phyloP scores from a whole-genome alignment of 1,140 invertebrate species.

The Aethina tumida region DNA sequence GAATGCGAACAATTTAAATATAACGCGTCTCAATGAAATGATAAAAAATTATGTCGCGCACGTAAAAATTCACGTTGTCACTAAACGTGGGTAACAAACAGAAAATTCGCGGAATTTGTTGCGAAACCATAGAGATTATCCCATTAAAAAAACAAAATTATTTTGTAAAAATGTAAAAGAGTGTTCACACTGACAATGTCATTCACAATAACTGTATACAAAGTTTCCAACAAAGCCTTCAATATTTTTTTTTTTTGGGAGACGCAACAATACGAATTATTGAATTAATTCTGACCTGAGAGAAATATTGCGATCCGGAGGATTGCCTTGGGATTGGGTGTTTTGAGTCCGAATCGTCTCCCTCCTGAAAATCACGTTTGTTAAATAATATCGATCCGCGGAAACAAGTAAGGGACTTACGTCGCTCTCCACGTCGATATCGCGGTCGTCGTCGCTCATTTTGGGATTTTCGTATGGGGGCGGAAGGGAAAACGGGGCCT shows the following conservation, averaged over 20 bases:
- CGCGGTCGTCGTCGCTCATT: conserved; percentile 85
- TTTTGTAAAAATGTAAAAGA: too few species aligned
- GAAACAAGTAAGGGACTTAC: conserved; percentile 45
- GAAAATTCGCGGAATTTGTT: too few species aligned
- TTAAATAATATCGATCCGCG: conserved; percentile 12
- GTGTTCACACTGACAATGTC: too few species aligned
- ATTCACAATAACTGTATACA: too few species aligned
- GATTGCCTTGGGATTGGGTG: conserved; percentile 31
- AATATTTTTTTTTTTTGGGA: too few species aligned
- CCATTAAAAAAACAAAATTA: too few species aligned
- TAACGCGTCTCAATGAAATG: too few species aligned
- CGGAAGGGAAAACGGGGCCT: background rate
- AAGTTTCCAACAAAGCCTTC: background rate
- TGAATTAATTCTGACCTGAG: conserved; percentile 38
- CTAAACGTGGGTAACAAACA: too few species aligned
- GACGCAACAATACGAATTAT: background rate
- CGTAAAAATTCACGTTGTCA: too few species aligned
- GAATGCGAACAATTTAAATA: too few species aligned
- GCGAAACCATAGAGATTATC: too few species aligned
- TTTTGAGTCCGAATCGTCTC: conserved; percentile 53
- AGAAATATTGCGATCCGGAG: conserved; percentile 44
- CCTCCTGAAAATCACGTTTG: conserved; percentile 42
- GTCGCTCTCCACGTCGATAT: conserved; percentile 88
- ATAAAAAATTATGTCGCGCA: too few species aligned
- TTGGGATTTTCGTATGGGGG: conserved; percentile 1